Percentiles rank a stretch among this genome's conserved stretches.
phyloP scores from a whole-genome alignment of 2,888 invertebrate genomes.

The Cantharis rufa region DNA sequence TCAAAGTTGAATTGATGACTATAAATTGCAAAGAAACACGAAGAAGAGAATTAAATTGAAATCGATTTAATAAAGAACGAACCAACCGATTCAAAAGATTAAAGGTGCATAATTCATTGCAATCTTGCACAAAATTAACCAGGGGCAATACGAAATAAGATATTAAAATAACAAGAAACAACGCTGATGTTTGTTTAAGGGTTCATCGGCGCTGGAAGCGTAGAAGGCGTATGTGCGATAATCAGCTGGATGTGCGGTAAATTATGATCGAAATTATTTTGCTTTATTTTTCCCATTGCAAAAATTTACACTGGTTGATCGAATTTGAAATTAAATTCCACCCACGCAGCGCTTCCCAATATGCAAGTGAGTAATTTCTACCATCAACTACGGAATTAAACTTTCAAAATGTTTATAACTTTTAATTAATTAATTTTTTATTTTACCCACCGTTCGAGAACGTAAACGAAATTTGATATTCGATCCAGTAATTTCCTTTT shows the following conservation, averaged over 20 bases:
- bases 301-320: slow-evolving; percentile 11
- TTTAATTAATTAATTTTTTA: not conserved
- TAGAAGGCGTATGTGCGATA: slow-evolving; percentile 55
- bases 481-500: slow-evolving; percentile 23
- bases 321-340: slow-evolving; percentile 24
- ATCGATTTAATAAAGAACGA: slow-evolving; percentile 47
- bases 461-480: slow-evolving; percentile 3
- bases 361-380: not conserved
- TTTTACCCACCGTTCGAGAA: not conserved
- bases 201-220: slow-evolving; percentile 54
- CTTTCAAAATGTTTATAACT: not conserved
- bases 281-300: slow-evolving; percentile 15
- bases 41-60: slow-evolving; percentile 29
- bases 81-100: slow-evolving; percentile 50
- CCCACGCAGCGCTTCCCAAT: slow-evolving; percentile 5
- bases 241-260: slow-evolving; percentile 54
- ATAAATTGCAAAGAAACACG: not conserved
- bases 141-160: slow-evolving; percentile 51
- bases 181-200: slow-evolving; percentile 56
- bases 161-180: slow-evolving; percentile 56
- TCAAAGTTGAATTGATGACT: not conserved
- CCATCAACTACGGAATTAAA: not conserved
- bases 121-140: slow-evolving; percentile 45
- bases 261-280: slow-evolving; percentile 42
- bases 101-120: slow-evolving; percentile 50